Base-by-base conservation (phyloP, 2,888 invertebrate genomes). In the Andrena praecox region DNA sequence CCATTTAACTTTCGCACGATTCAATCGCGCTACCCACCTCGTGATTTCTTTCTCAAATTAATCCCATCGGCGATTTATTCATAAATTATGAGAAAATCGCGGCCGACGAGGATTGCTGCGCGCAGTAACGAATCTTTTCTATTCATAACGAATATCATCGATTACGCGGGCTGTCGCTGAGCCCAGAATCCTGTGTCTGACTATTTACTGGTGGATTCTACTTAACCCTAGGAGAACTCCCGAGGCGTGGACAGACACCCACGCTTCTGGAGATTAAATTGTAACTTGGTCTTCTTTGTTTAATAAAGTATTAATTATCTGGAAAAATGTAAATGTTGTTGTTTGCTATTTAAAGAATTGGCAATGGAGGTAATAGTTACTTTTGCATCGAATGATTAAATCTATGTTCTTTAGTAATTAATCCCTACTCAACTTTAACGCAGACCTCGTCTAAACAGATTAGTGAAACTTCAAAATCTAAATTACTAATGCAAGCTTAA, bases 1-100 rank as follows among this genome's bases (percentile, higher is more conserved):
- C 72, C 72, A 64, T 80, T 80, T 73, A 78, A 78, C 78, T 69
- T 73, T 31, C 56, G 10, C 59, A 50, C 29, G 60, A 59, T 78
- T 73, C 72, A 63, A 80, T 78, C 56, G 71, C 27, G 67, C 67
- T 50, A 35, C 35, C 72, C 52, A 63, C 69, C 54, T 50, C 72
- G 56, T 27, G 63, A 50, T 68, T 80, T 64, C 56, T 78, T 73
- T 59, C 59, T 8, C 24, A n/a, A 24, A 78, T 78, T 78, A 73
- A 69, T 78, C 33, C 50, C 35, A 52, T 69, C 77, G 3, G 24
- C 67, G 20, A 67, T 77, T 80, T 72, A 50, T 77, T 72, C 71
- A 56, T 72, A 54, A 77, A 72, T 70, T 66, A 59, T 60, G 77
- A 50, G 8, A 29, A 6, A 24, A 3, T 50, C 10, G n/a, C 10